Conservation (phyloP, 2,113 vertebrate genomes). For the Cheilinus undulatus region DNA sequence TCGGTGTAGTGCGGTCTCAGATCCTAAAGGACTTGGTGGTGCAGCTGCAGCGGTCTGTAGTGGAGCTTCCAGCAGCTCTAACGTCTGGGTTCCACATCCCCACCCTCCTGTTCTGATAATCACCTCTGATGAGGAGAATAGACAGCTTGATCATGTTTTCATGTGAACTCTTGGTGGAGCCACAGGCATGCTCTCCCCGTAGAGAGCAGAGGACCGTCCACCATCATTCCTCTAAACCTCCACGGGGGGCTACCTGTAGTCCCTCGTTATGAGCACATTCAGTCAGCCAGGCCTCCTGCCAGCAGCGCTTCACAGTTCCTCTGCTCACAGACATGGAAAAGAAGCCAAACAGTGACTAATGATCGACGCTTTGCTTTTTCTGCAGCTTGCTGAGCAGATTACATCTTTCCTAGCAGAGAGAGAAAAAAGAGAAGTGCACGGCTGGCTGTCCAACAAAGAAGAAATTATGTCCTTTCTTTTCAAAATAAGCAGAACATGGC, state of each 20-base stretch:
- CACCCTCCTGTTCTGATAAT: slow-evolving; percentile 16
- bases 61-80: background rate
- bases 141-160: slow-evolving; percentile 33
- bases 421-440: slow-evolving; percentile 1
- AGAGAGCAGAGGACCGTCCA: slow-evolving; percentile 12
- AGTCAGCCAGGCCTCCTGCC: slow-evolving; percentile 55
- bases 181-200: slow-evolving; percentile 2
- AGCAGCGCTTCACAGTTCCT: slow-evolving; percentile 32
- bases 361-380: slow-evolving; percentile 34
- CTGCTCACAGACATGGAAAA: slow-evolving; percentile 52
- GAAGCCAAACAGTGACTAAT: slow-evolving; percentile 51
- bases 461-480: background rate
- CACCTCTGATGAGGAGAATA: slow-evolving; percentile 37
- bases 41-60: slow-evolving; percentile 1
- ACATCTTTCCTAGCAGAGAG: slow-evolving; percentile 24
- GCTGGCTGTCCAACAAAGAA: background rate
- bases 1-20: too few species aligned
- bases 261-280: slow-evolving; percentile 64
- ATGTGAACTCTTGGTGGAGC: slow-evolving; percentile 16
- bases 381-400: slow-evolving; percentile 38
- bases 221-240: slow-evolving; percentile 42
- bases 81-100: slow-evolving; percentile 12
- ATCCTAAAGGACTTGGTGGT: background rate
- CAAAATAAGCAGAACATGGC: background rate
- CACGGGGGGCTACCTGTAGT: slow-evolving; percentile 51